Percentiles rank a stretch among this genome's conserved stretches.
These are phyloP conservation scores for Brachionus asplanchnoidis DNA, from an alignment of 1,140 invertebrate species.

Conservation along the genomic window DNA sequence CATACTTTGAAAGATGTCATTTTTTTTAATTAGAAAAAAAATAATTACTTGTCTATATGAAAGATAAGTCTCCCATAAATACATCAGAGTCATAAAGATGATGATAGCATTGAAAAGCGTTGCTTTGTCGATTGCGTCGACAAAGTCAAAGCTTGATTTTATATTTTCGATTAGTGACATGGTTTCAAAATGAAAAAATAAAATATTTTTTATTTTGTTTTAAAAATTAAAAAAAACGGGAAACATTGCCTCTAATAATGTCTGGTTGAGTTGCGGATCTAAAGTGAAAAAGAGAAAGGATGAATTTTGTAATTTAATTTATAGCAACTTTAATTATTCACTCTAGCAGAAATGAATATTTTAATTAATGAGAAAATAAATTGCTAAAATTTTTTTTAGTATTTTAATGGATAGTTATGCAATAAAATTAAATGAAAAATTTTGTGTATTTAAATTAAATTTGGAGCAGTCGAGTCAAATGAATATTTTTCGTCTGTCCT, in stretches of 20 bases:
- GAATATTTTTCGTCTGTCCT: too few species aligned
- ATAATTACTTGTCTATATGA: constrained; percentile 37
- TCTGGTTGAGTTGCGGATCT: not conserved
- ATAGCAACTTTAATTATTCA: not conserved
- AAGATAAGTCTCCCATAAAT: constrained; percentile 31
- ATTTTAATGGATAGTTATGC: not conserved
- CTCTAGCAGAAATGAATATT: not conserved
- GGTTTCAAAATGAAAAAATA: not conserved
- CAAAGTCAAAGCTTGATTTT: constrained; percentile 26
- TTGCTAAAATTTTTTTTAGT: not conserved
- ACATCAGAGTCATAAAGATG: constrained; percentile 33
- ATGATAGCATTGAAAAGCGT: constrained; percentile 7
- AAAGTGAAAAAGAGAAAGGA: not conserved
- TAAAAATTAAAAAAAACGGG: not conserved
- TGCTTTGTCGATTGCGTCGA: constrained; percentile 26
- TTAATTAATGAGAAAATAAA: not conserved
- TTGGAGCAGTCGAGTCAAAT: not conserved
- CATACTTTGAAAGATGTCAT: not conserved
- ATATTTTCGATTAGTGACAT: constrained; percentile 7
- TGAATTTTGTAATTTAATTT: not conserved
- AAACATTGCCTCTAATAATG: not conserved
- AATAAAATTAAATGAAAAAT: not conserved
- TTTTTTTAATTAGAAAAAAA: not conserved
- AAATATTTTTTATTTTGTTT: not conserved
- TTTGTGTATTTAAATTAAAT: not conserved